Evolutionary conservation across 2,797 vertebrate genomes (phyloP).

Genomic region (Paratrypauchen microcephalus): DNA sequence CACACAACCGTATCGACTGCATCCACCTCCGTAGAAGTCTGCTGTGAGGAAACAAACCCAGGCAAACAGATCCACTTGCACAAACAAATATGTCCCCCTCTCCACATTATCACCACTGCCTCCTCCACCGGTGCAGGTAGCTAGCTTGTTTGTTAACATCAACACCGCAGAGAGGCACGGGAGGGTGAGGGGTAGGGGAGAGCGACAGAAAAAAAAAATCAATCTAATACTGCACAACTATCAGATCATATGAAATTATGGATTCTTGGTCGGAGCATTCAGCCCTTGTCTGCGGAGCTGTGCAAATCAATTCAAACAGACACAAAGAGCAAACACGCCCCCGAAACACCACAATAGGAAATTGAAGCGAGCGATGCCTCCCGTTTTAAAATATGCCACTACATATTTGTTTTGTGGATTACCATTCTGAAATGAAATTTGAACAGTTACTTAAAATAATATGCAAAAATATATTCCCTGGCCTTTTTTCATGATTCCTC

Average conservation of each 20-base stretch:
- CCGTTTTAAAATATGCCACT: slow-evolving; percentile 80
- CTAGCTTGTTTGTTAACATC: slow-evolving; percentile 85
- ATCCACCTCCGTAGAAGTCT: slow-evolving; percentile 38
- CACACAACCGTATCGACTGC: slow-evolving; percentile 29
- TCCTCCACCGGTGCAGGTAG: slow-evolving; percentile 74
- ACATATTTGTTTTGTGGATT: slow-evolving; percentile 88
- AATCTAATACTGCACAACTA: slow-evolving; percentile 89
- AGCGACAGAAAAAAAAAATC: slow-evolving; percentile 71
- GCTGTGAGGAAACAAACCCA: slow-evolving; percentile 54
- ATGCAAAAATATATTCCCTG: slow-evolving; percentile 84
- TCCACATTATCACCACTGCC: slow-evolving; percentile 66
- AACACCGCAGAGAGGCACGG: slow-evolving; percentile 74
- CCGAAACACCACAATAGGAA: slow-evolving; percentile 81
- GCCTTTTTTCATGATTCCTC: slow-evolving; percentile 62
- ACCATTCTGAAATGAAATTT: slow-evolving; percentile 86
- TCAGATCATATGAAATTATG: slow-evolving; percentile 92
- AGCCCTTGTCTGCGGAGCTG: slow-evolving; percentile 87
- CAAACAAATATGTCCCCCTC: slow-evolving; percentile 64
- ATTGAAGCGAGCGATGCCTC: slow-evolving; percentile 80
- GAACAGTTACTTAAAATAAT: slow-evolving; percentile 89
- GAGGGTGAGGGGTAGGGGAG: slow-evolving; percentile 27
- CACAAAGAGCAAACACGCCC: slow-evolving; percentile 86
- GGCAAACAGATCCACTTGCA: slow-evolving; percentile 62
- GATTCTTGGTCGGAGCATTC: slow-evolving; percentile 91
- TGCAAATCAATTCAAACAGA: slow-evolving; percentile 94